These are phyloP conservation scores for Pseudomyrmex gracilis DNA, from an alignment of 1,140 invertebrate genomes.

Conservation along the genomic window DNA sequence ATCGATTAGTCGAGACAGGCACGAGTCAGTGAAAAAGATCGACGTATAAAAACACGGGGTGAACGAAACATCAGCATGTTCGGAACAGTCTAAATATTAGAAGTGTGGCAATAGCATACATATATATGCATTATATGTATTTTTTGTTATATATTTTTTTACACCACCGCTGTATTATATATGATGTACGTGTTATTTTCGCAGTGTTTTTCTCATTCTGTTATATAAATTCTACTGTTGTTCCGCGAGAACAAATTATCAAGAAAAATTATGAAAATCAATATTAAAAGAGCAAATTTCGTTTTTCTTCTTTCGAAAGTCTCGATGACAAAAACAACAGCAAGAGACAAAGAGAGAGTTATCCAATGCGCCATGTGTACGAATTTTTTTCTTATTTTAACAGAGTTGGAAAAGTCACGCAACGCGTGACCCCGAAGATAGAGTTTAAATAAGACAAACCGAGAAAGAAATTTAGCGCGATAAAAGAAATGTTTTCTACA, in stretches of 20 bases:
- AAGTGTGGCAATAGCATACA: neutral
- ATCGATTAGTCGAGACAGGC: slow-evolving; percentile 38
- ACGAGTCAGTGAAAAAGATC: slow-evolving; percentile 43
- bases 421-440: neutral
- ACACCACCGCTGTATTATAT: neutral
- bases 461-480: slow-evolving; percentile 11
- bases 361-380: neutral
- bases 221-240: slow-evolving; percentile 28
- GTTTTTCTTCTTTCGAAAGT: slow-evolving; percentile 35
- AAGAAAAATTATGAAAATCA: slow-evolving; percentile 50
- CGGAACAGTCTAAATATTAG: slow-evolving; percentile 18
- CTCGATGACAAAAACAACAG: slow-evolving; percentile 23
- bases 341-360: neutral
- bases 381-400: slow-evolving; percentile 38
- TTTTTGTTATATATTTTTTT: slow-evolving; percentile 12
- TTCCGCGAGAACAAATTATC: slow-evolving; percentile 24
- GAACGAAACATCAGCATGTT: slow-evolving; percentile 26
- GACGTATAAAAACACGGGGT: slow-evolving; percentile 32
- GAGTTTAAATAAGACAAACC: slow-evolving; percentile 9
- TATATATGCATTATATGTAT: neutral
- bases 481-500: slow-evolving; percentile 12
- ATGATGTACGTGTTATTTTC: neutral
- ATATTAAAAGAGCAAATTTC: slow-evolving; percentile 41
- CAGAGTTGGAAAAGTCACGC: slow-evolving; percentile 1
- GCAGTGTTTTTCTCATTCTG: slow-evolving; percentile 15